A percentile compares a stretch with the other conserved stretches of the same genome.
phyloP scores from a whole-genome alignment of 2,888 invertebrate species.

The Ischnus inquisitorius region DNA sequence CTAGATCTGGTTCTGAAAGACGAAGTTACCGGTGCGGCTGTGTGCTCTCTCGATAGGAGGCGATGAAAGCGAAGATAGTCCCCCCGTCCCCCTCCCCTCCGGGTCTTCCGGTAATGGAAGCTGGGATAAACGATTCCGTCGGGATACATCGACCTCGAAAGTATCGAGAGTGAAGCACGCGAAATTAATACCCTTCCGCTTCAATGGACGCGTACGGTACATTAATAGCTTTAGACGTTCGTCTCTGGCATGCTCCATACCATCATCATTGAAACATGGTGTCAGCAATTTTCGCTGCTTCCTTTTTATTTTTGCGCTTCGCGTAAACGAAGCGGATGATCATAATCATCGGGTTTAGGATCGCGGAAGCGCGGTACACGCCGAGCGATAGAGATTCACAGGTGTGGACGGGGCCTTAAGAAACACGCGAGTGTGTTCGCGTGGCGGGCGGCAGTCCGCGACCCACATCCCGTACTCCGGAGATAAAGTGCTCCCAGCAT shows the following conservation, averaged over 20 bases:
- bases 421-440: slow-evolving; percentile 76
- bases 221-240: slow-evolving; percentile 17
- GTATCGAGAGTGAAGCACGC: slow-evolving; percentile 84
- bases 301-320: slow-evolving; percentile 13
- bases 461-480: slow-evolving; percentile 83
- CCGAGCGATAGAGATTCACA: slow-evolving; percentile 13
- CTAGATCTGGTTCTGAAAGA: slow-evolving; percentile 81
- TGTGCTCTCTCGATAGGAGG: slow-evolving; percentile 65
- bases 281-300: slow-evolving; percentile 25
- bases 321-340: slow-evolving; percentile 49
- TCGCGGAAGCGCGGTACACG: slow-evolving; percentile 54
- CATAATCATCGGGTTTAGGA: slow-evolving; percentile 42
- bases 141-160: slow-evolving; percentile 83
- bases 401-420: slow-evolving; percentile 63
- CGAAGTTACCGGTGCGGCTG: slow-evolving; percentile 12
- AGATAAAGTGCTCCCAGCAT: slow-evolving; percentile 82
- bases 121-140: slow-evolving; percentile 74
- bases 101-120: slow-evolving; percentile 52
- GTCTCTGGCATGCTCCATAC: background rate
- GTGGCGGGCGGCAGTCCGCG: slow-evolving; percentile 83
- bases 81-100: slow-evolving; percentile 75
- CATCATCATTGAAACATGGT: background rate
- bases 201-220: slow-evolving; percentile 51
- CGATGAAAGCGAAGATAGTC: slow-evolving; percentile 84
- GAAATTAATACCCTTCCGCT: slow-evolving; percentile 68